phyloP scores from a whole-genome alignment of 1,140 invertebrate genomes.

The Zeugodacus cucurbitae region DNA sequence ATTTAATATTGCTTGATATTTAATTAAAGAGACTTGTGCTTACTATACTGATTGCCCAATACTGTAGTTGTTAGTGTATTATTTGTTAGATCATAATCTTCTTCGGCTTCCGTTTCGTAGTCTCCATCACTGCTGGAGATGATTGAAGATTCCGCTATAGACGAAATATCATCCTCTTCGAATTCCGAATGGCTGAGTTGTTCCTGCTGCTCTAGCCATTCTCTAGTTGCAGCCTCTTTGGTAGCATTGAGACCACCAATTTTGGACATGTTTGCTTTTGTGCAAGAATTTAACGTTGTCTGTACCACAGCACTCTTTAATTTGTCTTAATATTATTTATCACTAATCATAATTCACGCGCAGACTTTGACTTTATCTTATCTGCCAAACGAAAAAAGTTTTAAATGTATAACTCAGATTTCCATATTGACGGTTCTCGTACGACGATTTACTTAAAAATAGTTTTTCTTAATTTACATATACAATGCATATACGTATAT shows the following conservation, averaged over 20 bases:
- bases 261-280: neutral
- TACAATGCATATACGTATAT: neutral
- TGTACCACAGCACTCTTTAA: neutral
- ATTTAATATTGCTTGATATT: neutral
- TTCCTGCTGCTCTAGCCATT: neutral
- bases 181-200: neutral
- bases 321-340: neutral
- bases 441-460: neutral
- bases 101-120: conserved; percentile 49
- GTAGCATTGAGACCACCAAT: neutral
- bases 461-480: neutral
- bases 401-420: neutral
- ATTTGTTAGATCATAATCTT: conserved; percentile 43
- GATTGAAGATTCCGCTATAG: conserved; percentile 57
- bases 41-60: conserved; percentile 51
- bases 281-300: neutral
- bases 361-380: neutral
- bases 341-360: neutral
- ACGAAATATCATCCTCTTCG: conserved; percentile 54
- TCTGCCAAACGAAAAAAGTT: neutral
- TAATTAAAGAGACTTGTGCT: conserved; percentile 38
- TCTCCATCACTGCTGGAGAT: conserved; percentile 56
- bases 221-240: neutral
- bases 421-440: neutral
- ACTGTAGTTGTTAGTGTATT: conserved; percentile 54